Conservation (phyloP, 2,888 invertebrate species). For the Gisinianus flammeolus region DNA sequence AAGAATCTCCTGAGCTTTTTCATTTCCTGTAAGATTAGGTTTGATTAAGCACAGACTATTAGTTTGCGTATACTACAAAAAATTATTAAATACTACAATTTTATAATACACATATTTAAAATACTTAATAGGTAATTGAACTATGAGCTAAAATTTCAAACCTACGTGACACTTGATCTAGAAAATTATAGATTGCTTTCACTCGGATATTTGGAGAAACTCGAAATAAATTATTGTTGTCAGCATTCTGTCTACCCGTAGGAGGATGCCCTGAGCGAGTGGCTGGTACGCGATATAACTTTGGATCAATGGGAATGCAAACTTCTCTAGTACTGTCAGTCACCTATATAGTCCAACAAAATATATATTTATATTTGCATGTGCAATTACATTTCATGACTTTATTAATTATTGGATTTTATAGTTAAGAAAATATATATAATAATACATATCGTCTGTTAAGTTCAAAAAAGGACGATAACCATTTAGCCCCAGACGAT, state of each 20-base stretch:
- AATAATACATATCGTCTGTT: too few species aligned
- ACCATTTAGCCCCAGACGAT: too few species aligned
- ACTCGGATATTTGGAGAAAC: conserved; percentile 14
- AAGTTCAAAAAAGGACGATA: too few species aligned
- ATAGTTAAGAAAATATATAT: too few species aligned
- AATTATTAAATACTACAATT: neutral
- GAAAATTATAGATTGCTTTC: neutral
- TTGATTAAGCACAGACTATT: neutral
- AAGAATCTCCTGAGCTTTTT: neutral
- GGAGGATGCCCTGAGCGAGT: neutral
- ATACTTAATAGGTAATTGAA: neutral
- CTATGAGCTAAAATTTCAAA: neutral
- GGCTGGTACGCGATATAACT: neutral
- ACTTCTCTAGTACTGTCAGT: neutral
- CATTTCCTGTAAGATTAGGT: neutral
- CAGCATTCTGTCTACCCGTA: neutral
- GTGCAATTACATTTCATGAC: too few species aligned
- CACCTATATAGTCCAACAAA: neutral
- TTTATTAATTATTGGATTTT: too few species aligned
- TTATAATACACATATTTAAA: neutral
- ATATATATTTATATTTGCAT: too few species aligned
- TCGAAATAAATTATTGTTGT: neutral
- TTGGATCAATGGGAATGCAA: neutral
- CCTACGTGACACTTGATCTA: neutral
- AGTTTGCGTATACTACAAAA: neutral